phyloP scores from a whole-genome alignment of 2,797 vertebrate genomes.

The Enteromius argenteus region DNA sequence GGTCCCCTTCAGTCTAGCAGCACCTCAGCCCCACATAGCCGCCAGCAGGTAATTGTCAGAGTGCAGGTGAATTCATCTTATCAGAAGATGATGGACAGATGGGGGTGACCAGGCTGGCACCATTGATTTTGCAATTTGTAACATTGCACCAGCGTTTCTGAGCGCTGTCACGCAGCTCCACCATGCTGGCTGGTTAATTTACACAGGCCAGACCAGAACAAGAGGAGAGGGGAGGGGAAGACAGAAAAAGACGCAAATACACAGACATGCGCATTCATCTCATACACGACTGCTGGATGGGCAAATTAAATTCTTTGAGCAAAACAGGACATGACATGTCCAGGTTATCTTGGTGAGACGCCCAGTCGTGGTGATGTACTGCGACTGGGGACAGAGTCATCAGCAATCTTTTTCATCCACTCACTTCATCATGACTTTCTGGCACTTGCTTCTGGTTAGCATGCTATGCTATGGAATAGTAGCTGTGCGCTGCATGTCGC shows the following conservation, averaged over 20 bases:
- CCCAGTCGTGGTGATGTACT: conserved; percentile 11
- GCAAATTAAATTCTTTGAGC: conserved; percentile 16
- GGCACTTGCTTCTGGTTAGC: background rate
- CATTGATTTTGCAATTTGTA: conserved; percentile 52
- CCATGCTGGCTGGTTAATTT: conserved; percentile 26
- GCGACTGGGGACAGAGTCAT: conserved; percentile 17
- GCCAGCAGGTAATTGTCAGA: conserved; percentile 42
- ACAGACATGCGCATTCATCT: conserved; percentile 27
- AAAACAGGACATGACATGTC: conserved; percentile 40
- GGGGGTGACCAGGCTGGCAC: conserved; percentile 25
- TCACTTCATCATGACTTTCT: conserved; percentile 34
- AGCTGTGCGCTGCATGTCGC: background rate
- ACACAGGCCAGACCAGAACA: background rate
- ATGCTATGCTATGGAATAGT: background rate
- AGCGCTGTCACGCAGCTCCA: background rate
- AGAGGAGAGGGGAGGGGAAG: background rate
- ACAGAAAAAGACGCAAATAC: background rate
- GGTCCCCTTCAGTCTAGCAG: background rate
- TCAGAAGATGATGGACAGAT: conserved; percentile 52
- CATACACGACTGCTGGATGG: background rate
- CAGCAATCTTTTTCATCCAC: conserved; percentile 11
- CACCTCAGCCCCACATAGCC: conserved; percentile 2
- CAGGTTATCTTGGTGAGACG: conserved; percentile 23
- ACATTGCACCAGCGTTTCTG: background rate
- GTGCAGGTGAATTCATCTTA: conserved; percentile 55